Evolutionary conservation across 2,797 vertebrate genomes (phyloP).

Genomic region (Pangasius djambal): DNA sequence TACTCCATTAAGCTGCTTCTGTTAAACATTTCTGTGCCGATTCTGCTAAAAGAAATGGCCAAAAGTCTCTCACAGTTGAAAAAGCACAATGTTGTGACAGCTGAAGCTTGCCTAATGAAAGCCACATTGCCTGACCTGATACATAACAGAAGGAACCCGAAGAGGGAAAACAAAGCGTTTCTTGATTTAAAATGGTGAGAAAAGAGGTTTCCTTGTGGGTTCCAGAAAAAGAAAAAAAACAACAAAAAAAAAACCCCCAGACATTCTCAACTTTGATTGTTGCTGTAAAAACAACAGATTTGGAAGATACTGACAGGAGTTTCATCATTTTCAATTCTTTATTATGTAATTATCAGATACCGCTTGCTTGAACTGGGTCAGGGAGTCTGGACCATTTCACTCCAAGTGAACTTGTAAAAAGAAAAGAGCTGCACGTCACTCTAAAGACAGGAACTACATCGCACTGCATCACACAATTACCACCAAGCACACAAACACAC

Average conservation of each 20-base stretch:
- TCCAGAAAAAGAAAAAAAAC: neutral
- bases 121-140: constrained; percentile 9
- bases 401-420: neutral
- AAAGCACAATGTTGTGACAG: constrained; percentile 9
- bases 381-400: neutral
- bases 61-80: neutral
- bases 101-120: neutral
- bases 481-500: neutral
- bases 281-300: neutral
- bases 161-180: neutral
- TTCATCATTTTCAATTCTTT: neutral
- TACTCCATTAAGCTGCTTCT: neutral
- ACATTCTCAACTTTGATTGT: neutral
- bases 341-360: neutral
- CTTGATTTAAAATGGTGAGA: neutral
- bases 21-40: neutral
- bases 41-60: neutral
- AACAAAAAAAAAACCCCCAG: neutral
- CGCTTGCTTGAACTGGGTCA: neutral
- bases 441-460: neutral
- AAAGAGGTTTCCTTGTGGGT: neutral
- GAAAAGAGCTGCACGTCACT: neutral
- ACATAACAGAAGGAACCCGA: neutral
- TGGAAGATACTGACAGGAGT: neutral
- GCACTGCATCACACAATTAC: neutral